A percentile compares a stretch with the other conserved stretches of the same genome.
Evolutionary conservation across 1,140 invertebrate genomes (phyloP).

Genomic region (Apis dorsata): DNA sequence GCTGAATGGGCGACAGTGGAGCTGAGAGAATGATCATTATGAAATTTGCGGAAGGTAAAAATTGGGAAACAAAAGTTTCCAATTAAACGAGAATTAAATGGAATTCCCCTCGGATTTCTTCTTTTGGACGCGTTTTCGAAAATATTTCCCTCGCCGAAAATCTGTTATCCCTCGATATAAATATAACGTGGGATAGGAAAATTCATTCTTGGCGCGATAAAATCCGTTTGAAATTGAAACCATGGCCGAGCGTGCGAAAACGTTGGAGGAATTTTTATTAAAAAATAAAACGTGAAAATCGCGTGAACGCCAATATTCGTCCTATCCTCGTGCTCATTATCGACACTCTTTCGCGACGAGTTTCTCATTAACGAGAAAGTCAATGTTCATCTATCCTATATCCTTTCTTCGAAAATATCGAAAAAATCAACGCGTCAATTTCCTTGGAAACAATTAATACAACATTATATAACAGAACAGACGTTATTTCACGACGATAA

Average conservation of each 20-base stretch:
- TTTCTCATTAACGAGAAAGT: conserved; percentile 1
- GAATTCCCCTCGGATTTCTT: neutral
- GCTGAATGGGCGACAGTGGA: neutral
- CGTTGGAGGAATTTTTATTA: neutral
- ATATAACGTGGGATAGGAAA: neutral
- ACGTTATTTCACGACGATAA: conserved; percentile 1
- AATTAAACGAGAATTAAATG: neutral
- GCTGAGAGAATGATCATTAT: conserved; percentile 5
- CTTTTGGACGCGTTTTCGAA: neutral
- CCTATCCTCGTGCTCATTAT: neutral
- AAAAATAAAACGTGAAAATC: neutral
- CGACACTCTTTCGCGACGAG: neutral
- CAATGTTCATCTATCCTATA: neutral
- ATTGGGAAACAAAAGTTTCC: neutral
- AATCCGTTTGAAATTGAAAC: conserved; percentile 5
- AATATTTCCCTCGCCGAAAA: neutral
- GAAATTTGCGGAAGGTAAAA: neutral
- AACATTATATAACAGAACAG: neutral
- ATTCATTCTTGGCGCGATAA: neutral
- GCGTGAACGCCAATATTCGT: conserved; percentile 21
- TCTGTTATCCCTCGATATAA: neutral
- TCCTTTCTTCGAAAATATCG: neutral
- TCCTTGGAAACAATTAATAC: neutral
- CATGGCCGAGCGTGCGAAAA: no score
- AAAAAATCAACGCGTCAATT: neutral